phyloP scores from a whole-genome alignment of 2,888 invertebrate species.

The Lasius platythorax region DNA sequence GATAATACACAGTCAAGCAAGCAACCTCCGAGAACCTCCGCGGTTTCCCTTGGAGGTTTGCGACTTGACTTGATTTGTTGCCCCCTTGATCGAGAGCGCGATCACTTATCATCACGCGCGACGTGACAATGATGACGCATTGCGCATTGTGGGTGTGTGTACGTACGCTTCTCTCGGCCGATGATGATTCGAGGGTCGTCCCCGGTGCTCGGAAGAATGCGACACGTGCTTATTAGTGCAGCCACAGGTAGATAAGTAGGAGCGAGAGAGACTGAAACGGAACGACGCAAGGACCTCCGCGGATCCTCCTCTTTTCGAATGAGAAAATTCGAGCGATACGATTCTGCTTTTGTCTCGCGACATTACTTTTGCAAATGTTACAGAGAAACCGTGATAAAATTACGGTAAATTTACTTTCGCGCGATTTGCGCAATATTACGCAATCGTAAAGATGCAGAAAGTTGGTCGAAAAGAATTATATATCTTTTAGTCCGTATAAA shows the following conservation, averaged over 20 bases:
- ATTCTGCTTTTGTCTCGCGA: not conserved
- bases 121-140: constrained; percentile 30
- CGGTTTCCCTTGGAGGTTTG: not conserved
- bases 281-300: constrained; percentile 67
- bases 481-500: not conserved
- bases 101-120: constrained; percentile 8
- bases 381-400: not conserved
- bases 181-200: constrained; percentile 52
- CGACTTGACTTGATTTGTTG: not conserved
- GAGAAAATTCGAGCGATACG: not conserved
- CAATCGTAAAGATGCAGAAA: not conserved
- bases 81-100: not conserved
- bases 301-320: not conserved
- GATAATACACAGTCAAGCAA: too few relatives aligned
- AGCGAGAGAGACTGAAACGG: constrained; percentile 65
- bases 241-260: constrained; percentile 64
- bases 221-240: constrained; percentile 71
- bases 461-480: not conserved
- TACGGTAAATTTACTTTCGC: not conserved
- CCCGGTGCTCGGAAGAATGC: constrained; percentile 68
- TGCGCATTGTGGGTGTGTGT: constrained; percentile 47
- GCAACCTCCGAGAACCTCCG: not conserved
- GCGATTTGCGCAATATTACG: not conserved
- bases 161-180: constrained; percentile 58
- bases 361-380: not conserved